Percentiles rank a stretch among this genome's conserved stretches.
These are phyloP conservation scores for Eubasilissa splendida DNA, from an alignment of 2,888 invertebrate species.

Conservation along the genomic window DNA sequence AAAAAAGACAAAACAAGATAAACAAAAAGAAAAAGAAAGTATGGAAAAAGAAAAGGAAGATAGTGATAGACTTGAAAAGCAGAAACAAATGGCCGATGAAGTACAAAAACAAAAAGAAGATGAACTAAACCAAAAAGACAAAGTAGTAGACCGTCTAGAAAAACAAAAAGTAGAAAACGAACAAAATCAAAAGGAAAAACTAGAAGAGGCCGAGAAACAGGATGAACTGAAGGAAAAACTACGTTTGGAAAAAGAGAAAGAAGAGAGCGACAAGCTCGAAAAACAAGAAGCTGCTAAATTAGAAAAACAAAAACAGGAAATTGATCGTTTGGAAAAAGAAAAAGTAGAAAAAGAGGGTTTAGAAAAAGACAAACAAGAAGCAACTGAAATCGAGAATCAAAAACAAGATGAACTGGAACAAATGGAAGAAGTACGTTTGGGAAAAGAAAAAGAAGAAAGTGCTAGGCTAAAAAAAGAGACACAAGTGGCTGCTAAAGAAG, in stretches of 20 bases:
- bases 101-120: too few species aligned
- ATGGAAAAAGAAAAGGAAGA: background rate
- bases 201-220: background rate
- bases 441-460: constrained; percentile 24
- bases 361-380: constrained; percentile 5
- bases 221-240: background rate
- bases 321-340: background rate
- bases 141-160: background rate
- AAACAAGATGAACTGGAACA: constrained; percentile 35
- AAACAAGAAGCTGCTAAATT: constrained; percentile 22
- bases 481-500: constrained; percentile 21
- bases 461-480: background rate
- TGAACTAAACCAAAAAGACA: too few species aligned
- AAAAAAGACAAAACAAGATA: background rate
- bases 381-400: background rate
- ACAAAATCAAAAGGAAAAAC: background rate
- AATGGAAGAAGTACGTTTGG: background rate
- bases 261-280: background rate
- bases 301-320: background rate
- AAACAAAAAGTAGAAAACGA: background rate
- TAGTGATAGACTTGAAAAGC: background rate
- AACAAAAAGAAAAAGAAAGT: constrained; percentile 1
- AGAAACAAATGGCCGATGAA: background rate
- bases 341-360: constrained; percentile 24
- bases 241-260: background rate